Base-by-base conservation (phyloP, 2,113 vertebrate species). In the Actenoides lindsayi region DNA sequence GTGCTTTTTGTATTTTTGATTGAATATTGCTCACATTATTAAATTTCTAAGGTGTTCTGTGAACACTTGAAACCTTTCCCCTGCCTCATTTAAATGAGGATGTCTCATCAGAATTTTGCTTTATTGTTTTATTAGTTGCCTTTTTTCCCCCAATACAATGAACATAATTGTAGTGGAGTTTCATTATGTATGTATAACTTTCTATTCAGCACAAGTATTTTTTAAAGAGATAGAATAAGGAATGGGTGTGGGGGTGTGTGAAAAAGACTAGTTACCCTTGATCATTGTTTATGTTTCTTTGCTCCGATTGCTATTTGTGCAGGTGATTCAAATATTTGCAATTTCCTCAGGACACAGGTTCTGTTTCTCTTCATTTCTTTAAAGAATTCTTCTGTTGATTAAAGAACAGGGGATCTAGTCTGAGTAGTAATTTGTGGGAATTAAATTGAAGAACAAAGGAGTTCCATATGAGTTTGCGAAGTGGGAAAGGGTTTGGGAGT, bases 161-260 rank as follows among this genome's bases (percentile, higher is more conserved):
- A 75, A 62, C n/a, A 50, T 10, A 86, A 46, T 51, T 92, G 21
- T 16, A 62, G 28, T 67, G 21, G 37, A 68, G 39, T 80, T 86
- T 76, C 44, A 67, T 80, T 54, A 44, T 54, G 18, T 48, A 30
- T 51, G 24, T 31, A 19, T 46, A 93, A 86, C 35, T 73, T 73
- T 17, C 2, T 62, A 13, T 53, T 73, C 5, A 4, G 21, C 6
- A 11, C 17, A 63, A 59, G 13, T 7, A 28, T 67, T 81, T 63
- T 14, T 16, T 12, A 30, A 89, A 41, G 28, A 9, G 11, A 28
- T 18, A 64, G 28, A 79, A 23, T 54, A 70, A 68, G 53, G 50
- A 42, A 50, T 39, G 10, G 2, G 1, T 7, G 1, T 13, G 12
- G 20, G 17, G 3, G 11, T 2, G 3, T 57, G 27, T 6, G 7